These are phyloP conservation scores for Listronotus oregonensis DNA, from an alignment of 1,140 invertebrate genomes.

Conservation along the genomic window DNA sequence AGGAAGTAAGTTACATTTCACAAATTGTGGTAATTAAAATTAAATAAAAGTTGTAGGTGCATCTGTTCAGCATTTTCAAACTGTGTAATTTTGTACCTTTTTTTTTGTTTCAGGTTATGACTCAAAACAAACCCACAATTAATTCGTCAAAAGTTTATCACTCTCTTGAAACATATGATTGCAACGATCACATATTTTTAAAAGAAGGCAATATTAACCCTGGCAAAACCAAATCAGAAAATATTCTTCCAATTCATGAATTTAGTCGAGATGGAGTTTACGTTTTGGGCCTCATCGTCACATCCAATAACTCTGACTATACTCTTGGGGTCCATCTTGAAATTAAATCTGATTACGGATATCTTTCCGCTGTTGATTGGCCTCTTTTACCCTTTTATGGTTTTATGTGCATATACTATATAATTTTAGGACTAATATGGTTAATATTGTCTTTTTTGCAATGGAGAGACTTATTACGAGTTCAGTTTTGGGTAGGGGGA, in stretches of 20 bases:
- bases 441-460: constrained; percentile 80
- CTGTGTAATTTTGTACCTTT: background rate
- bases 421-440: constrained; percentile 83
- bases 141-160: constrained; percentile 36
- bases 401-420: constrained; percentile 88
- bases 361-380: constrained; percentile 76
- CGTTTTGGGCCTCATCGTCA: constrained; percentile 56
- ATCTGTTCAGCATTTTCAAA: too few relatives aligned
- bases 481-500: constrained; percentile 94
- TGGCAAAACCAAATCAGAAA: constrained; percentile 29
- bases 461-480: constrained; percentile 89
- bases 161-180: constrained; percentile 38
- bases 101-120: constrained; percentile 29
- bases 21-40: background rate
- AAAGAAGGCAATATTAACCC: constrained; percentile 37
- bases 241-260: constrained; percentile 53
- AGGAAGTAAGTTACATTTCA: constrained; percentile 41
- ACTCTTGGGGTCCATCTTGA: constrained; percentile 64
- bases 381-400: constrained; percentile 83
- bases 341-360: constrained; percentile 70
- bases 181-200: constrained; percentile 48
- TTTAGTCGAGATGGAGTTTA: constrained; percentile 63
- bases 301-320: constrained; percentile 50
- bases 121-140: constrained; percentile 7
- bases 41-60: too few relatives aligned